A percentile compares a stretch with the other conserved stretches of the same genome.
Conservation (phyloP, 2,888 invertebrate species). For the Platycheirus albimanus region DNA sequence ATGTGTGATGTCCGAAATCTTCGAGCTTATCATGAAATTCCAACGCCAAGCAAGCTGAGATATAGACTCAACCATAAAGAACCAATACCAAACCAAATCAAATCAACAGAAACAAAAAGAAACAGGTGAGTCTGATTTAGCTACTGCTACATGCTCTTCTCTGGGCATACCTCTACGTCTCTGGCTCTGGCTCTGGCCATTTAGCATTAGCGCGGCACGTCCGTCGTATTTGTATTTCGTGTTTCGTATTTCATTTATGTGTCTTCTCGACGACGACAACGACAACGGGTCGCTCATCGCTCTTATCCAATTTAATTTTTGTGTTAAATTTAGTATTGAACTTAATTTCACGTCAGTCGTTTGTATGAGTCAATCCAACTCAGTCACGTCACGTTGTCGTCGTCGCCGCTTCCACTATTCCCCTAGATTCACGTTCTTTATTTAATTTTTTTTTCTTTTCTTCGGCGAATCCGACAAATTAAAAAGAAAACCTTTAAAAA, state of each 20-base stretch:
- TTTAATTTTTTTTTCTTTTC: constrained; percentile 4
- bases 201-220: no score
- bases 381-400: constrained; percentile 47
- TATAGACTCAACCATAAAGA: not conserved
- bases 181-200: constrained; percentile 23
- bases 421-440: constrained; percentile 14
- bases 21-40: constrained; percentile 52
- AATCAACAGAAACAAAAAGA: not conserved
- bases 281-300: not conserved
- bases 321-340: constrained; percentile 71
- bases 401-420: constrained; percentile 1
- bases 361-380: constrained; percentile 50
- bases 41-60: constrained; percentile 30
- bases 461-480: constrained; percentile 9
- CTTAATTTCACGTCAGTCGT: constrained; percentile 63
- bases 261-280: constrained; percentile 1
- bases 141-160: not conserved
- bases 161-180: no score
- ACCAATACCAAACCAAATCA: constrained; percentile 14
- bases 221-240: no score
- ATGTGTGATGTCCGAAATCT: constrained; percentile 28
- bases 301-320: constrained; percentile 61
- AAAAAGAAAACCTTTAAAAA: constrained; percentile 21
- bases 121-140: constrained; percentile 56
- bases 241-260: constrained; percentile 16